Evolutionary conservation across 64 coral and sea anemone species (phyloP).

Genomic region (Porites lutea): DNA sequence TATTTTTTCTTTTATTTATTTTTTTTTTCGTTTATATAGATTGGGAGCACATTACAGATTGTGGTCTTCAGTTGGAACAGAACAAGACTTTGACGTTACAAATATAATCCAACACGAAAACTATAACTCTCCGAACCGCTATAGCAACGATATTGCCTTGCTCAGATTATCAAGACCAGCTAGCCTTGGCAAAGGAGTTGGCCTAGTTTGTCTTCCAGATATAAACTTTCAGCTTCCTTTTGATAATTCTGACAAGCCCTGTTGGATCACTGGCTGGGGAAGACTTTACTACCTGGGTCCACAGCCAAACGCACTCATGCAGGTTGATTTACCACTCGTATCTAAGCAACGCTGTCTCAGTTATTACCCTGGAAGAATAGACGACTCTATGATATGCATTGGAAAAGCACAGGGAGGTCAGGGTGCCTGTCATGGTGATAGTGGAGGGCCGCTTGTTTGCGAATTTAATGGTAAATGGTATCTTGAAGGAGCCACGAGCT

Average conservation of each 20-base stretch:
- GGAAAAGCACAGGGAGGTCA: not conserved
- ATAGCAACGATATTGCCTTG: not conserved
- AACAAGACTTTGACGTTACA: not conserved
- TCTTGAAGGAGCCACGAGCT: conserved; percentile 54
- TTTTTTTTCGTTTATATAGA: not conserved
- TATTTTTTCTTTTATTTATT: too few relatives aligned
- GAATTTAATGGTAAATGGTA: conserved; percentile 48
- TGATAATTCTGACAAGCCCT: not conserved
- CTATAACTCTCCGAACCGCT: not conserved
- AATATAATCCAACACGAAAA: not conserved
- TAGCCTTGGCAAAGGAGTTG: not conserved
- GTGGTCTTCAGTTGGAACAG: not conserved
- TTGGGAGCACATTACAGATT: not conserved
- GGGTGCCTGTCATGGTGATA: conserved; percentile 40
- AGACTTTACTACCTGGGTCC: conserved; percentile 31
- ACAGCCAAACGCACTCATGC: conserved; percentile 46
- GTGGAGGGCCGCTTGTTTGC: conserved; percentile 63
- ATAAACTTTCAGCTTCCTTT: not conserved
- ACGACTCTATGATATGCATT: conserved; percentile 28
- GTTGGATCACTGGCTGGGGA: conserved; percentile 17
- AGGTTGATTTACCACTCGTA: conserved; percentile 70
- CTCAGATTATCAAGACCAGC: not conserved
- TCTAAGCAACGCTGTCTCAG: not conserved
- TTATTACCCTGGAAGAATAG: not conserved
- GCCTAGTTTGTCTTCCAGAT: conserved; percentile 3